Percentiles rank a stretch among this genome's conserved stretches.
These are phyloP conservation scores for Vulpes vulpes DNA, from an alignment of 2,113 vertebrate genomes.

Conservation along the genomic window DNA sequence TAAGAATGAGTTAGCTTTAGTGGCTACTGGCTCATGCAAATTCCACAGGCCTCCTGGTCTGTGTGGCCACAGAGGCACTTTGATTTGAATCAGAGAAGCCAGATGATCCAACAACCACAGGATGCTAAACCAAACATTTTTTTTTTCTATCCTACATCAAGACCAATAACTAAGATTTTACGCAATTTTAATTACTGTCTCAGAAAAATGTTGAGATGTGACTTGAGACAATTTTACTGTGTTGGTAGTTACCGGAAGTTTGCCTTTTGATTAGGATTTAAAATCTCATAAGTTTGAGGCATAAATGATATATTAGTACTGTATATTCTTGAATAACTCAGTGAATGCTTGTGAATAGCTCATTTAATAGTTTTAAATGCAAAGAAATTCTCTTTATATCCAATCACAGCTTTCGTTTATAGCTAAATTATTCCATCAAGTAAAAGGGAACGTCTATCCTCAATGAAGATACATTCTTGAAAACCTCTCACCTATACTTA, in stretches of 20 bases:
- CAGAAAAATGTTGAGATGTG: neutral
- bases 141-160: neutral
- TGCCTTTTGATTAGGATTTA: slow-evolving; percentile 12
- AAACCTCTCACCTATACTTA: neutral
- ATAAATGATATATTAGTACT: neutral
- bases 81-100: neutral
- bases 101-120: neutral
- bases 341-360: neutral
- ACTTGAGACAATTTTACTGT: neutral
- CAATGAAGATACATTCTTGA: neutral
- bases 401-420: neutral
- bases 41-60: neutral
- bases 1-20: neutral
- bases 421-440: neutral
- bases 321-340: neutral
- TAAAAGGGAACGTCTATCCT: neutral
- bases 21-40: neutral
- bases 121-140: neutral
- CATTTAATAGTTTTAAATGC: neutral
- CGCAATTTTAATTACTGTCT: slow-evolving; percentile 10
- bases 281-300: neutral
- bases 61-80: neutral
- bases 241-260: neutral
- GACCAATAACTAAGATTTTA: slow-evolving; percentile 40
- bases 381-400: neutral